A percentile compares a stretch with the other conserved stretches of the same genome.
Conservation (phyloP, 2,113 vertebrate species). For the Tachuris rubrigastra region DNA sequence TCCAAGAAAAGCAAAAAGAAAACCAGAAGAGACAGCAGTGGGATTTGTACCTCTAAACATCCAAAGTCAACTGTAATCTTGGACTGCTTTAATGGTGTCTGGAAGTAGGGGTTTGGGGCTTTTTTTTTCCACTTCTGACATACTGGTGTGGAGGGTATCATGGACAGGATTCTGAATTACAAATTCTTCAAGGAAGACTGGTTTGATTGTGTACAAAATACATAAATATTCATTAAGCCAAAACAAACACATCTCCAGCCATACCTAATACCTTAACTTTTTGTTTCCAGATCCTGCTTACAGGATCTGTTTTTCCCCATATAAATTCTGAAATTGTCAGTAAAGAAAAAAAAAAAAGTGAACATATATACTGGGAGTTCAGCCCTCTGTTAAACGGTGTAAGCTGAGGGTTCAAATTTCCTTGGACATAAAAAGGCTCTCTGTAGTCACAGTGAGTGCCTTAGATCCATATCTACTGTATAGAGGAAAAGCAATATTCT, state of each 20-base stretch:
- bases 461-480: neutral
- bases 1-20: neutral
- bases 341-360: neutral
- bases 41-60: neutral
- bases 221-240: neutral
- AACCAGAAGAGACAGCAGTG: rapidly evolving
- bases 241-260: neutral
- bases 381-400: neutral
- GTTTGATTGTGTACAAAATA: neutral
- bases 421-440: neutral
- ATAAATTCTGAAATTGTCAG: neutral
- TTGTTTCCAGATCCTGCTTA: neutral
- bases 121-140: neutral
- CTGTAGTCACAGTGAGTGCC: neutral
- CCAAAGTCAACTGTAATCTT: neutral
- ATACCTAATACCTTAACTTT: neutral
- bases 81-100: neutral
- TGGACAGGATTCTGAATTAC: neutral
- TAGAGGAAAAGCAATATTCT: neutral
- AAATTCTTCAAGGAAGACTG: neutral
- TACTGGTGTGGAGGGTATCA: neutral
- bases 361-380: neutral
- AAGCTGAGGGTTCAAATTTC: neutral
- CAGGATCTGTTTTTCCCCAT: neutral
- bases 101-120: neutral